Evolutionary conservation across 2,888 invertebrate genomes (phyloP), one percentile per base, ranked within the genome.

Genomic region (Lepidocyrtoides sp.): DNA sequence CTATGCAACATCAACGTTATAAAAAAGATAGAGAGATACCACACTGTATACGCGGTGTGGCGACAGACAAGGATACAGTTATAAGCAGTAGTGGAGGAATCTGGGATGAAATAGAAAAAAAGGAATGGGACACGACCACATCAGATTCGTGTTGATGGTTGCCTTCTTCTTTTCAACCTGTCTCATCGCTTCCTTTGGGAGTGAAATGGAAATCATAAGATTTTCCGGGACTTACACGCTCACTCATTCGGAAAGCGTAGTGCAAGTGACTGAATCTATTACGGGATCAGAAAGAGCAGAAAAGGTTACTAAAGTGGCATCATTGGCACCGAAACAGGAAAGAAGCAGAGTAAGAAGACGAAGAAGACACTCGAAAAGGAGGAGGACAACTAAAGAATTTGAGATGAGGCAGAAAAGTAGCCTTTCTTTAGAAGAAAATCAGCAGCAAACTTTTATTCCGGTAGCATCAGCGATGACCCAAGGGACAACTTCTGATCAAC

Each of bases 191-290:
- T 90, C 85, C 57, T 81, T n/a, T 81, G 85, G 85, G 90, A 90
- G 79, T 69, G 90, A 90, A 90, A 90, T 90, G 85, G 90, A 85
- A 90, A 90, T 90, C 85, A 85, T 72, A 79, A 90, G 90, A 90
- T 90, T 90, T 85, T 85, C 90, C 85, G 69, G 79, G 82, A 85
- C 85, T 90, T 90, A 84, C 69, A 44, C 54, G 90, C 85, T 85
- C 84, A 90, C 83, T 85, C 90, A 90, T 90, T 69, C 90, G 77
- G 90, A 90, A 85, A 85, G 81, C 69, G 85, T 84, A 57, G 90
- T 79, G 90, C 77, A 90, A 85, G 85, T 90, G 90, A 90, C 90
- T 84, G 90, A 90, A 90, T 85, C 90, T 84, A 84, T 90, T 85
- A 84, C 51, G 26, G 29, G 69, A 81, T 85, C 90, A 81, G 63